A percentile compares a stretch with the other conserved stretches of the same genome.
Evolutionary conservation across 2,797 vertebrate genomes (phyloP).

Genomic region (Bradypus variegatus): DNA sequence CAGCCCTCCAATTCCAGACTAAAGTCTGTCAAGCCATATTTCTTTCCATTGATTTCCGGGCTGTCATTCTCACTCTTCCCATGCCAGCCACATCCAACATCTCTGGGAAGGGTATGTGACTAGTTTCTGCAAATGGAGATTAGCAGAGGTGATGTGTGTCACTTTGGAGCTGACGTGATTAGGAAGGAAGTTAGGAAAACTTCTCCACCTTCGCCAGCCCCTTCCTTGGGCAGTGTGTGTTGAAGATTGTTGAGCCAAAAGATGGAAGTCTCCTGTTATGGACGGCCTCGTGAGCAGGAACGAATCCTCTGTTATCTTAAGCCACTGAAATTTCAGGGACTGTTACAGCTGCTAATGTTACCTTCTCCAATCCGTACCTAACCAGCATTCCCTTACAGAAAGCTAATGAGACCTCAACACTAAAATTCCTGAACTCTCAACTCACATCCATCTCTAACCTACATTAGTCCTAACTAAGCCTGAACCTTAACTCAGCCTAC

Average conservation of each 20-base stretch:
- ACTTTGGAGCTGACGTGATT: no score
- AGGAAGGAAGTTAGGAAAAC: neutral
- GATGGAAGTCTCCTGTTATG: neutral
- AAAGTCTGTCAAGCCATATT: neutral
- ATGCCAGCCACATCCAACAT: neutral
- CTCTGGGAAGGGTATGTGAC: neutral
- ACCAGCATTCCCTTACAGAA: neutral
- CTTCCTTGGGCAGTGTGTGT: no score
- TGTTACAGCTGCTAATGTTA: neutral
- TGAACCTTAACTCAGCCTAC: no score
- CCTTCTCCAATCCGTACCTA: neutral
- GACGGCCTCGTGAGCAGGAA: neutral
- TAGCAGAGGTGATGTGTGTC: neutral
- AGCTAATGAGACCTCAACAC: neutral
- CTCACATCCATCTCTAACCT: neutral
- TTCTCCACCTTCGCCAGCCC: neutral
- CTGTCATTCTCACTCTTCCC: neutral
- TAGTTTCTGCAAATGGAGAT: neutral
- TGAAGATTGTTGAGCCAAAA: neutral
- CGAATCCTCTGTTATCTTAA: neutral
- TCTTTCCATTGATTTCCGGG: neutral
- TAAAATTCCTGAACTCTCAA: neutral
- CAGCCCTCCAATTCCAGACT: neutral
- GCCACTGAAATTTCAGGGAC: neutral
- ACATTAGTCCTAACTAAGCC: neutral